Percentiles rank a stretch among this genome's conserved stretches.
These are phyloP conservation scores for Buphagus erythrorhynchus DNA, from an alignment of 2,797 vertebrate species.

Conservation along the genomic window DNA sequence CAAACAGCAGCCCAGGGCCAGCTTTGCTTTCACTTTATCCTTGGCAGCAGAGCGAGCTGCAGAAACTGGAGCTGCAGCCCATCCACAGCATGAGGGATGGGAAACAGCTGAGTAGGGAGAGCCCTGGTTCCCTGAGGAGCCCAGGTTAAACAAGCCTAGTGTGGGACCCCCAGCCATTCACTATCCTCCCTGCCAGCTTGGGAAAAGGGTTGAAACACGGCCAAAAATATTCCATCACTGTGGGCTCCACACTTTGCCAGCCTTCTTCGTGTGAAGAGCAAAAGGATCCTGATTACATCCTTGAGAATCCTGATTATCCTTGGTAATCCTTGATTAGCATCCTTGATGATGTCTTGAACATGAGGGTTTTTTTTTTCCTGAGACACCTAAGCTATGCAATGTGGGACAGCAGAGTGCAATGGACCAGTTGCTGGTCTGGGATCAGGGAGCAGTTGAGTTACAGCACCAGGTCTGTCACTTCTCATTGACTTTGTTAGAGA, in stretches of 20 bases:
- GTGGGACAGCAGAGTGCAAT: not conserved
- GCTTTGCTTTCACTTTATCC: constrained; percentile 62
- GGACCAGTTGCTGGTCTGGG: not conserved
- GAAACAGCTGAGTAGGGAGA: constrained; percentile 59
- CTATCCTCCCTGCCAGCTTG: not conserved
- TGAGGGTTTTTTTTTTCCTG: not conserved
- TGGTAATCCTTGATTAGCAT: not conserved
- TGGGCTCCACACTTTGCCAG: not conserved
- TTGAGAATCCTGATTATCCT: not conserved
- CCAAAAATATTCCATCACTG: accelerated
- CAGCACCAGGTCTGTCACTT: not conserved
- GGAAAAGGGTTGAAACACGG: not conserved
- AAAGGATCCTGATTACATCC: not conserved
- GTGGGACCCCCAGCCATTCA: not conserved
- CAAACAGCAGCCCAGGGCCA: constrained; percentile 56
- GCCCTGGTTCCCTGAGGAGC: not conserved
- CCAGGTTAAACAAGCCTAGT: not conserved
- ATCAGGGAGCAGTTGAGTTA: not conserved
- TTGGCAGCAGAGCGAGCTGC: not conserved
- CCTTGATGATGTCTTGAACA: not conserved
- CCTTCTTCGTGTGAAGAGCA: not conserved
- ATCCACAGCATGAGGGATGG: constrained; percentile 49
- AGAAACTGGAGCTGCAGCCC: constrained; percentile 22
- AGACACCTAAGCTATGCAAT: not conserved
- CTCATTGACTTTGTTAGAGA: not conserved